Percentiles rank a stretch among this genome's conserved stretches.
phyloP scores from a whole-genome alignment of 2,888 invertebrate genomes.

The Hydrotaea cyrtoneurina region DNA sequence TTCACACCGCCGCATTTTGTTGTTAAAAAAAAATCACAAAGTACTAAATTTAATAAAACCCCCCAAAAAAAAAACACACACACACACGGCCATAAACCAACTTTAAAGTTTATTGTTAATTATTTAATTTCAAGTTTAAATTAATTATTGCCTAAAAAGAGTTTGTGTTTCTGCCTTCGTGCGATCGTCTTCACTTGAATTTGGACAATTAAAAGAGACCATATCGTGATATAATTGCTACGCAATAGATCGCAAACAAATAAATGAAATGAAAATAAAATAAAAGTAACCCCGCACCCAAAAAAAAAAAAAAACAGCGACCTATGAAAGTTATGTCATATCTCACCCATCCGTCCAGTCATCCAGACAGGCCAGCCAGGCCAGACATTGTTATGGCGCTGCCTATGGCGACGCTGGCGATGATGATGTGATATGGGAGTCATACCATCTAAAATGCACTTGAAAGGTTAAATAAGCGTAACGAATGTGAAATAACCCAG shows the following conservation, averaged over 20 bases:
- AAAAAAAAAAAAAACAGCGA: not conserved
- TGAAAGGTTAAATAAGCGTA: slow-evolving; percentile 71
- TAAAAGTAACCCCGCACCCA: not conserved
- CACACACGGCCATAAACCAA: no score
- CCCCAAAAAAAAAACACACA: no score
- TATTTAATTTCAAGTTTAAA: slow-evolving; percentile 45
- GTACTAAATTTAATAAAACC: no score
- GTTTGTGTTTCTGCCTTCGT: not conserved
- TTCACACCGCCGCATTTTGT: no score
- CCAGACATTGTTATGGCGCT: not conserved
- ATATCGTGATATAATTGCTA: slow-evolving; percentile 34
- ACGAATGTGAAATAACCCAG: slow-evolving; percentile 53
- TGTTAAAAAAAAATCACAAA: no score
- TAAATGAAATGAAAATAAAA: not conserved
- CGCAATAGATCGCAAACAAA: slow-evolving; percentile 6
- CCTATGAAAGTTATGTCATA: slow-evolving; percentile 45
- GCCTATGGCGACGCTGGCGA: slow-evolving; percentile 1
- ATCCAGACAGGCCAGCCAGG: slow-evolving; percentile 25
- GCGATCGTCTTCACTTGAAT: slow-evolving; percentile 3
- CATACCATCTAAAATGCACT: slow-evolving; percentile 56
- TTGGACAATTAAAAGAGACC: not conserved
- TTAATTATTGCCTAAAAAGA: slow-evolving; percentile 16
- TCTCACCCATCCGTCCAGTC: slow-evolving; percentile 12
- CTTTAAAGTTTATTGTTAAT: not conserved
- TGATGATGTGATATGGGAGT: slow-evolving; percentile 24